Base-by-base conservation (phyloP, 2,113 vertebrate species). In the Sapajus apella region DNA sequence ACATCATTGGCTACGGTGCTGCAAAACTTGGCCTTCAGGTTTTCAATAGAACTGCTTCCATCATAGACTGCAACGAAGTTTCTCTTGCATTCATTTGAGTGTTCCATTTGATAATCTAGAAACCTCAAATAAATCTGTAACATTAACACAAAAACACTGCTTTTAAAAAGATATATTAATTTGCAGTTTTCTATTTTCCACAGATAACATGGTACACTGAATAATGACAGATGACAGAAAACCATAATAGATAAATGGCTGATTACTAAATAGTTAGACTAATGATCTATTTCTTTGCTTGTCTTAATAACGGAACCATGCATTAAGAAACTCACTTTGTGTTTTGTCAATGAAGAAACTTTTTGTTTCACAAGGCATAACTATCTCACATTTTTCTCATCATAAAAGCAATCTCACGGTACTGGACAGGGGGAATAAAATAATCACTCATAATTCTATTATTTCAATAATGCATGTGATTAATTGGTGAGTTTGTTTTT, bases 61-160 rank as follows among this genome's bases (percentile, higher is more conserved):
- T 99, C 99, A 4, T 99, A 99, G 21, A 99, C 99, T 0, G 99
- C 99, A 80, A 99, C 99, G 45, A 99, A 99, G 98, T 99, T 99
- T 97, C 99, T 99, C 98, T 99, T 99, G 98, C 99, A 99, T 96
- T 99, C 99, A 3, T 99, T 99, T 1, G 99, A 99, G 96, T 99
- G 99, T 81, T 99, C 99, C 99, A 99, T 99, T 97, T 99, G 99
- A 96, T 99, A 99, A 96, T 99, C 99, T 45, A 99, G 98, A 96
- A 99, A 99, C 94, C 99, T 98, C 96, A 99, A 98, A 95, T 99
- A 99, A 97, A 99, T 99, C 99, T 99, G 98, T 66, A 79, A 77
- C 35, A 75, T 55, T 13, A 91, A 96, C 95, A 91, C 87, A 92
- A 80, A 92, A 12, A 68, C 50, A 56, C 11, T 25, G 82, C 55